phyloP scores from a whole-genome alignment of 2,113 vertebrate genomes.

The Antechinus stuartii region DNA sequence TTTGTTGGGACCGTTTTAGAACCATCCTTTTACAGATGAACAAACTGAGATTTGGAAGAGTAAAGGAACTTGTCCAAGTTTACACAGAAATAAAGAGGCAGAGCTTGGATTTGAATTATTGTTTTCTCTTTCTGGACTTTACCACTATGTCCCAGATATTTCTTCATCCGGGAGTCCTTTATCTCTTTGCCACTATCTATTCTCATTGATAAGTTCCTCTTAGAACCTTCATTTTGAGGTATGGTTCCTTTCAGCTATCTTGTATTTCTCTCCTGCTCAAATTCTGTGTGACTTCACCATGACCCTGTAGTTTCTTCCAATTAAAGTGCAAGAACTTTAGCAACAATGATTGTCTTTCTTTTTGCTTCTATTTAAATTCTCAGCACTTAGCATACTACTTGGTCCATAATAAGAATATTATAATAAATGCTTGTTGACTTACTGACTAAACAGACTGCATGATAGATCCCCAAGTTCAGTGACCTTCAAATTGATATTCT shows the following conservation, averaged over 20 bases:
- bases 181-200: neutral
- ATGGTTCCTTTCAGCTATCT: neutral
- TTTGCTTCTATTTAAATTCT: neutral
- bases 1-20: neutral
- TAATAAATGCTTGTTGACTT: neutral
- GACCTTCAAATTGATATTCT: neutral
- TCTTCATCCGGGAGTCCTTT: neutral
- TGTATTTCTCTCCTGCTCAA: neutral
- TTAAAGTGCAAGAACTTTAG: neutral
- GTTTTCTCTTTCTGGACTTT: neutral
- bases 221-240: neutral
- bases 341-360: neutral
- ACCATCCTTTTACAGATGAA: neutral
- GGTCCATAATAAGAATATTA: neutral
- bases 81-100: neutral
- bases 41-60: neutral
- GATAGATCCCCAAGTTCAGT: neutral
- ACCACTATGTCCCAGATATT: neutral
- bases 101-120: neutral
- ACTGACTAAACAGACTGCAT: neutral
- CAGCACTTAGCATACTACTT: neutral
- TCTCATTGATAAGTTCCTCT: neutral
- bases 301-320: neutral
- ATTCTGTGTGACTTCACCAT: neutral
- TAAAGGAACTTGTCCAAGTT: neutral